Percentiles rank a stretch among this genome's conserved stretches.
phyloP scores from a whole-genome alignment of 2,888 invertebrate genomes.

The Tenthredo livida region DNA sequence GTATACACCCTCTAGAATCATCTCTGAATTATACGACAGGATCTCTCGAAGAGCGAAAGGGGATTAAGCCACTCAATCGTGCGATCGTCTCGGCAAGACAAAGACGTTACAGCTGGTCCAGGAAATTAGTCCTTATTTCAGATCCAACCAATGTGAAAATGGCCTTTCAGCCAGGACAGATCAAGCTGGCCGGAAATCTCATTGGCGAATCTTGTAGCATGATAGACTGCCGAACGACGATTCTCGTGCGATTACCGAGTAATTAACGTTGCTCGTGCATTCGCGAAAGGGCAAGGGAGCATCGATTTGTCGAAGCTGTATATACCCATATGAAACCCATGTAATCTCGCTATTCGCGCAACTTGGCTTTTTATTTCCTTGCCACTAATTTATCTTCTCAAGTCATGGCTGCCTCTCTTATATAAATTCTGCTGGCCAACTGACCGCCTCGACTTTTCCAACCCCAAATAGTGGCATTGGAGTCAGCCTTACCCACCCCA shows the following conservation, averaged over 20 bases:
- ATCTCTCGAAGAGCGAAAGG: slow-evolving; percentile 14
- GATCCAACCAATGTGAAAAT: neutral
- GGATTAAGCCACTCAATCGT: slow-evolving; percentile 34
- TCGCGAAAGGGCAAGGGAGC: slow-evolving; percentile 59
- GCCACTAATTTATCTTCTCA: slow-evolving; percentile 71
- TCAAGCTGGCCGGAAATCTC: neutral
- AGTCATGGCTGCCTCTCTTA: slow-evolving; percentile 67
- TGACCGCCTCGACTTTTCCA: slow-evolving; percentile 57
- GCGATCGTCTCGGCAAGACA: neutral
- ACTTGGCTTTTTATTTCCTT: slow-evolving; percentile 69
- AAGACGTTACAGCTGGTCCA: slow-evolving; percentile 8
- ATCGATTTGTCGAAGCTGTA: slow-evolving; percentile 64
- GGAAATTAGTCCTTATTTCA: slow-evolving; percentile 9
- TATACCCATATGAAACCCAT: slow-evolving; percentile 56
- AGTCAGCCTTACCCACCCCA: slow-evolving; percentile 38
- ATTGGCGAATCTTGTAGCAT: neutral
- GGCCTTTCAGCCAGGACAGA: neutral
- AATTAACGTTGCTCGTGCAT: slow-evolving; percentile 49
- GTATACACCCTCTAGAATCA: slow-evolving; percentile 15
- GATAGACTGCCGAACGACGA: neutral
- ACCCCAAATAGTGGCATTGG: slow-evolving; percentile 31
- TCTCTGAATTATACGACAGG: slow-evolving; percentile 14
- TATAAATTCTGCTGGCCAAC: slow-evolving; percentile 70
- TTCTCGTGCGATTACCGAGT: neutral
- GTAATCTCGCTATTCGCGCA: slow-evolving; percentile 71